These are phyloP conservation scores for Wasmannia auropunctata DNA, from an alignment of 1,140 invertebrate species.

Conservation along the genomic window DNA sequence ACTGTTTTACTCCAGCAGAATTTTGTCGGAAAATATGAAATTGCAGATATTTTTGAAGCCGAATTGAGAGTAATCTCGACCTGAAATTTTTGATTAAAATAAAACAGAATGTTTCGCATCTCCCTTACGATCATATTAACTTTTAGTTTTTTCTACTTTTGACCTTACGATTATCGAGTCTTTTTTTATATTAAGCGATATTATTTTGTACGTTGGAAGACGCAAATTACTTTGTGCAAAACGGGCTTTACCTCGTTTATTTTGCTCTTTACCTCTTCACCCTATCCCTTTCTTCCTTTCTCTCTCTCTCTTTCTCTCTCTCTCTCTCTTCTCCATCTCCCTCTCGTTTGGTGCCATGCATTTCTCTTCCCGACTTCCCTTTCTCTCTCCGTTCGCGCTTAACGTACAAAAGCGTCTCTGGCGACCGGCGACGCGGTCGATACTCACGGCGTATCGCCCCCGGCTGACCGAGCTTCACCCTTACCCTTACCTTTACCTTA, in stretches of 20 bases:
- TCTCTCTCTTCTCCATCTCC: conserved; percentile 22
- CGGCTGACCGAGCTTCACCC: conserved; percentile 71
- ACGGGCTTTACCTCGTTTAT: not conserved
- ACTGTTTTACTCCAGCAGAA: not conserved
- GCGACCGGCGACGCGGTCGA: conserved; percentile 79
- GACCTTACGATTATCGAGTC: not conserved
- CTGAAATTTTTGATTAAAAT: not conserved
- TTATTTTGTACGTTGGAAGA: not conserved
- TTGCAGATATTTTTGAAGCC: not conserved
- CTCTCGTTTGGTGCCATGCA: not conserved
- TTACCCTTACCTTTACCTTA: conserved; percentile 58
- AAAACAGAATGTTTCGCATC: not conserved
- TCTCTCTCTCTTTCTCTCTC: conserved; percentile 26
- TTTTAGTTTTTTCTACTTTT: not conserved
- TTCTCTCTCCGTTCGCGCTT: conserved; percentile 56
- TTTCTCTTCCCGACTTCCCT: conserved; percentile 12
- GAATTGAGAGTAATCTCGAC: not conserved
- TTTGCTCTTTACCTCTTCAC: conserved; percentile 5
- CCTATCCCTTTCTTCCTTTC: not conserved
- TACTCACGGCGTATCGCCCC: conserved; percentile 77
- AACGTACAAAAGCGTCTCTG: conserved; percentile 75
- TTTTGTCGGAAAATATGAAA: not conserved
- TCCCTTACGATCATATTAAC: not conserved
- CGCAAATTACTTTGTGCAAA: not conserved
- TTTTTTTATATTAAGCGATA: not conserved